These are phyloP conservation scores for Nomada ferruginata DNA, from an alignment of 2,888 invertebrate genomes.

Conservation along the genomic window DNA sequence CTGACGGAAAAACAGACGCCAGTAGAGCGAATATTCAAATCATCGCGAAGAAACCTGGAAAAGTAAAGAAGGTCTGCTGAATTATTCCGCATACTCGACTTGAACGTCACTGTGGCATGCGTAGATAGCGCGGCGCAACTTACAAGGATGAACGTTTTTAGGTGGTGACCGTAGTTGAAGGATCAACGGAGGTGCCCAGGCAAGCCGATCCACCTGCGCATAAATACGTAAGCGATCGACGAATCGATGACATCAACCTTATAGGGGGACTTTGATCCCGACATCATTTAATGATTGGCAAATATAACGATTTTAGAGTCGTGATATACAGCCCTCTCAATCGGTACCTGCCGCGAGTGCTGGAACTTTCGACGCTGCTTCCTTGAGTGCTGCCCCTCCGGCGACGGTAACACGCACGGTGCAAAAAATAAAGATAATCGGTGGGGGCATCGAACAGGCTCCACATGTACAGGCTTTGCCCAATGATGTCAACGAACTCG, in stretches of 20 bases:
- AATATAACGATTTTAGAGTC: conserved; percentile 18
- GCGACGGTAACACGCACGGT: not conserved
- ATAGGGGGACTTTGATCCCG: not conserved
- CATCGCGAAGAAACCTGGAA: conserved; percentile 41
- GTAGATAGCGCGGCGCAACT: not conserved
- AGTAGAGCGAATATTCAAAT: conserved; percentile 65
- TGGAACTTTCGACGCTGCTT: conserved; percentile 11
- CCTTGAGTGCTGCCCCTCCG: conserved; percentile 2
- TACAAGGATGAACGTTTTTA: conserved; percentile 15
- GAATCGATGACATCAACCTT: no score
- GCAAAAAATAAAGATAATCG: not conserved
- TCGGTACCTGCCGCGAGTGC: not conserved
- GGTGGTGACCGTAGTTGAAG: not conserved
- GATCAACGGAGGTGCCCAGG: not conserved
- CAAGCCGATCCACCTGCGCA: not conserved
- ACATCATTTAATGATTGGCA: not conserved
- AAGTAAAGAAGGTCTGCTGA: conserved; percentile 35
- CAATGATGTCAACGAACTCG: conserved; percentile 22
- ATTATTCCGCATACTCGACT: not conserved
- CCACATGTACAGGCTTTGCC: conserved; percentile 10
- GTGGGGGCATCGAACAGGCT: not conserved
- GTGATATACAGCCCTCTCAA: not conserved
- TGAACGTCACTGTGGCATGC: not conserved
- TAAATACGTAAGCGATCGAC: conserved; percentile 23
- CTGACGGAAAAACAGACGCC: not conserved